These are phyloP conservation scores for Cryptoblepharus egeriae DNA, from an alignment of 2,797 vertebrate species.

Conservation along the genomic window DNA sequence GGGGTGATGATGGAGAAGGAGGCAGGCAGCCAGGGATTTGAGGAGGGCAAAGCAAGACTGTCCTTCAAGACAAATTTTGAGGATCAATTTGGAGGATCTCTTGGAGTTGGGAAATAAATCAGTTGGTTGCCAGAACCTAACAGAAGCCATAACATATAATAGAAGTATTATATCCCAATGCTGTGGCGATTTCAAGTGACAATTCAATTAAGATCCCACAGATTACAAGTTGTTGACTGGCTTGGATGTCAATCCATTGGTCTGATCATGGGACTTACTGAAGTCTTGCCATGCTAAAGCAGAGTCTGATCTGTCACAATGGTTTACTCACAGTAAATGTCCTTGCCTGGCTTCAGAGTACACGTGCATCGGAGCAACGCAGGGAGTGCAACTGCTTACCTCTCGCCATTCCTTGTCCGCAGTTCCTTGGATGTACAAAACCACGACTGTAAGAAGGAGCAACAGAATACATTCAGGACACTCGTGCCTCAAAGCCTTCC, in stretches of 20 bases:
- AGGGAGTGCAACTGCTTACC: constrained; percentile 79
- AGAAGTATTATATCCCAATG: neutral
- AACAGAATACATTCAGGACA: constrained; percentile 11
- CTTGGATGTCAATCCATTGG: no score
- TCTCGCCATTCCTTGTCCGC: constrained; percentile 97
- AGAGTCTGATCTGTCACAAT: neutral
- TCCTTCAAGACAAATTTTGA: neutral
- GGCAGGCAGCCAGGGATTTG: neutral
- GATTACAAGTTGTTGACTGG: neutral
- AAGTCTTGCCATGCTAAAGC: neutral
- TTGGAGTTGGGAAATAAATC: neutral
- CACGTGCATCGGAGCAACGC: neutral
- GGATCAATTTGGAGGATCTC: neutral
- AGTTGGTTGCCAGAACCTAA: no score
- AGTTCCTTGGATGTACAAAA: constrained; percentile 89
- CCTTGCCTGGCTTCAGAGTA: neutral
- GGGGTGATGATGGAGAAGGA: neutral
- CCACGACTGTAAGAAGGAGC: constrained; percentile 83
- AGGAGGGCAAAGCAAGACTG: neutral
- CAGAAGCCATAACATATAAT: neutral
- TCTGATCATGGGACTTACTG: neutral
- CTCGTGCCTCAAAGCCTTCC: neutral
- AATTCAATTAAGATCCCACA: neutral
- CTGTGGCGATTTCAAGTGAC: neutral
- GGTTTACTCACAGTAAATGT: neutral